Base-by-base conservation (phyloP, 2,888 invertebrate species). In the Mellilla xanthometata region DNA sequence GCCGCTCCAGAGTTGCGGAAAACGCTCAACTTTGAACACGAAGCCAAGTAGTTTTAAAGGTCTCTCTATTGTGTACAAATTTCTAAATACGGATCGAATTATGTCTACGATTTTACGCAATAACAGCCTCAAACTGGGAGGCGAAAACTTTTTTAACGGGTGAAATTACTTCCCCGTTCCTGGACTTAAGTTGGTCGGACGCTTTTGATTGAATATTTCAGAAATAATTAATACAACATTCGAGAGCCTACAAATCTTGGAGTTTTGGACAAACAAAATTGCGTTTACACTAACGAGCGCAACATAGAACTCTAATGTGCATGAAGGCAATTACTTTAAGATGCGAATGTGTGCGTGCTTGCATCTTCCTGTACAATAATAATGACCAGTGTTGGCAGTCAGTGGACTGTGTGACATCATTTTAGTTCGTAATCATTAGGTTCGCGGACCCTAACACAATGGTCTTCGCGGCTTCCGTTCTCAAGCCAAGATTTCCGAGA, bases 121-220 rank as follows among this genome's bases (percentile, higher is more conserved):
- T 48, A 52, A 40, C 49, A 50, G 39, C 56, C 57, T 50, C 49
- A 46, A 54, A 56, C 53, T 39, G 24, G 43, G 56, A 47, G 44
- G 50, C 46, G 39, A 53, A 58, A 68, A 68, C 54, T 71, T 68
- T 64, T 50, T 57, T 58, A 56, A 51, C 52, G 47, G 43, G 35
- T 50, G 15, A 59, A 62, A 65, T 63, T 62, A 62, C 52, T 56
- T 53, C 55, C 45, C 52, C 51, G 51, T 56, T 62, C 53, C 62
- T 60, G 62, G 46, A 52, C 55, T 60, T 59, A 60, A 62, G 57
- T 62, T 56, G 63, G 63, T 62, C 54, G 58, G 62, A 61, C 48
- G 55, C 31, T 62, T 60, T 50, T 51, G 34, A 45, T 45, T 45
- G 39, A 34, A 39, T 34, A 24, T 29, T 33, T 39, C 24, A 8